Base-by-base conservation (phyloP, 2,888 invertebrate species). In the Pristionchus entomophagus region DNA sequence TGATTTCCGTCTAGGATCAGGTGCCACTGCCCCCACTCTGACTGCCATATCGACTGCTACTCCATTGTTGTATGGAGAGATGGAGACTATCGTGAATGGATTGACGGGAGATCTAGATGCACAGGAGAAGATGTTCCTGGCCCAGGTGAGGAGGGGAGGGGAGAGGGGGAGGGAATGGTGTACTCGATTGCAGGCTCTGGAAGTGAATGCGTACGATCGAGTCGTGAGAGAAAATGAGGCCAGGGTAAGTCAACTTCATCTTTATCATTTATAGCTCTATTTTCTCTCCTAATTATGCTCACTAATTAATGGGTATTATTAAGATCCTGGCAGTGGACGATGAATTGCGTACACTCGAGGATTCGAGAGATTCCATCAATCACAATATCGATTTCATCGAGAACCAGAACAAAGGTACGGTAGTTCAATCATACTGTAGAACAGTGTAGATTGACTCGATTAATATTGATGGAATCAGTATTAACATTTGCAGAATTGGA, bases 331-430 rank as follows among this genome's bases (percentile, higher is more conserved):
- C 84, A 35, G 86, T 86, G 41, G 87, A 88, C 35, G 82, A 87
- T n/a, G 89, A 90, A 41, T 51, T 90, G n/a, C 73, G 80, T 1
- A 69, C 85, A 29, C 82, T 90, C 53, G 90, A 90, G 69, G 86
- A 87, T 26, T 81, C 90, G n/a, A 86, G 87, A 14, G 89, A 90
- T 45, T 83, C 86, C 17, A 87, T 89, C 32, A 29, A 56, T 26
- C 88, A 90, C 86, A 89, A 90, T 59, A 73, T 90, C 35, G 88
- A 87, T 49, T 88, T 90, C 65, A 86, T 90, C 49, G 89, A 87
- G 59, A 88, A 90, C 45, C 90, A 90, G 56, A 90, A 90, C 51
- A 87, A 86, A 59, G 88, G 88, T 87, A 56, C 35, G 78, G 29
- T 19, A 59, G 82, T n/a, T n/a, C n/a, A n/a, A n/a, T n/a, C n/a